A percentile compares a stretch with the other conserved stretches of the same genome.
phyloP scores from a whole-genome alignment of 2,797 vertebrate genomes.

The Botia kubotai region DNA sequence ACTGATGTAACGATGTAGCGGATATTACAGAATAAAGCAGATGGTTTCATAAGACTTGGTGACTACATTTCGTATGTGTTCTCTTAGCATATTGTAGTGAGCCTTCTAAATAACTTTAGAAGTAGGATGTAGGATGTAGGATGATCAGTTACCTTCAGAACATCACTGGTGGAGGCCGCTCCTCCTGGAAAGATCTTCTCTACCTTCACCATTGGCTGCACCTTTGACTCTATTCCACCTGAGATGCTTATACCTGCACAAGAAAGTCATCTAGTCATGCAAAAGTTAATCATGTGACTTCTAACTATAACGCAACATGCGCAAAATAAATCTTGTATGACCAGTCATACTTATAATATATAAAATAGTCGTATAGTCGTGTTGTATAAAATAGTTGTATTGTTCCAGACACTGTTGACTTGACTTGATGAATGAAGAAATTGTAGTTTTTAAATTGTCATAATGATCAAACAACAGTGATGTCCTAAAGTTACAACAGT shows the following conservation, averaged over 20 bases:
- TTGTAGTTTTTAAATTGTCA: no score
- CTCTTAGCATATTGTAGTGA: neutral
- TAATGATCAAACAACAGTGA: neutral
- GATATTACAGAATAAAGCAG: neutral
- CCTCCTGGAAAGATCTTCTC: conserved; percentile 97
- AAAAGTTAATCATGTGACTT: neutral
- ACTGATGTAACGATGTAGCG: neutral
- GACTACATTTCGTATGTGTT: no score
- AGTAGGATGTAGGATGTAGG: no score
- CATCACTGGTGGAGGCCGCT: conserved; percentile 87
- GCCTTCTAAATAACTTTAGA: neutral
- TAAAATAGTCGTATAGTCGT: no score
- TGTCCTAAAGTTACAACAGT: neutral
- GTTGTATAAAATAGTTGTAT: no score
- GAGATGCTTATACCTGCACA: conserved; percentile 93
- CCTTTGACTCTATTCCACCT: conserved; percentile 90
- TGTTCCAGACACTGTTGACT: no score
- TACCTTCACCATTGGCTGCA: conserved; percentile 94
- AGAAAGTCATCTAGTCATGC: neutral
- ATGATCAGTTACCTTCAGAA: conserved; percentile 83
- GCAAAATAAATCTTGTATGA: neutral
- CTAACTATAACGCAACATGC: neutral
- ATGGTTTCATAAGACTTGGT: neutral
- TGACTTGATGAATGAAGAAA: no score
- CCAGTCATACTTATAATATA: neutral